These are phyloP conservation scores for Yponomeuta malinellus DNA, from an alignment of 2,888 invertebrate species.

Conservation along the genomic window DNA sequence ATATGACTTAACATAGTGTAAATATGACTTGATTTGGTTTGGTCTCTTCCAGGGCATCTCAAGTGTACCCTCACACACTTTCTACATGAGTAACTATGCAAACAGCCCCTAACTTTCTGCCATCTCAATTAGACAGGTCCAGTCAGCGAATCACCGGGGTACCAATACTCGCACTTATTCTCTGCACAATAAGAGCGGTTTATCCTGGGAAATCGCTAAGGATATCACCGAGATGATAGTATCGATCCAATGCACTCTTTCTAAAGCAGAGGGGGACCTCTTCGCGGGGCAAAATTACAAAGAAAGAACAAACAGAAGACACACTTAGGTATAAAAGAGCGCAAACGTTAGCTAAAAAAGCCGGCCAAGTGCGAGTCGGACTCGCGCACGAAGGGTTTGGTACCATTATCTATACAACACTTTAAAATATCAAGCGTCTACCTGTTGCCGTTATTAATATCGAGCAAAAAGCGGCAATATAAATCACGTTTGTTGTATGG, in stretches of 20 bases:
- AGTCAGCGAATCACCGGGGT: not conserved
- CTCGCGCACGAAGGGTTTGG: too few species aligned
- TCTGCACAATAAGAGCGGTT: not conserved
- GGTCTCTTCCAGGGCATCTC: too few species aligned
- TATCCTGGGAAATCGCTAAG: not conserved
- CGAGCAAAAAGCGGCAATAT: too few species aligned
- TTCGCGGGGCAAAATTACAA: not conserved
- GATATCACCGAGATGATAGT: not conserved
- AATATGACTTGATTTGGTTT: too few species aligned
- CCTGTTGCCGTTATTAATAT: too few species aligned
- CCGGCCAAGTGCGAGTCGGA: too few species aligned
- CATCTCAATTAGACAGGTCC: not conserved
- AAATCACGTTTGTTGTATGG: too few species aligned
- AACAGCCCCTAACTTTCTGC: not conserved
- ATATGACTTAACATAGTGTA: too few species aligned
- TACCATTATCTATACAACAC: too few species aligned
- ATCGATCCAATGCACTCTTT: constrained; percentile 1
- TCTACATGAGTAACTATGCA: not conserved
- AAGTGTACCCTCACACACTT: not conserved
- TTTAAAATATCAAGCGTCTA: too few species aligned
- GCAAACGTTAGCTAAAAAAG: not conserved
- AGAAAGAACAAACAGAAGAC: not conserved
- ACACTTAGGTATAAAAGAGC: not conserved
- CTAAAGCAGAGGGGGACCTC: not conserved
- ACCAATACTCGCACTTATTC: not conserved